Base-by-base conservation (phyloP, 1,140 invertebrate species). In the Teleopsis dalmanni region DNA sequence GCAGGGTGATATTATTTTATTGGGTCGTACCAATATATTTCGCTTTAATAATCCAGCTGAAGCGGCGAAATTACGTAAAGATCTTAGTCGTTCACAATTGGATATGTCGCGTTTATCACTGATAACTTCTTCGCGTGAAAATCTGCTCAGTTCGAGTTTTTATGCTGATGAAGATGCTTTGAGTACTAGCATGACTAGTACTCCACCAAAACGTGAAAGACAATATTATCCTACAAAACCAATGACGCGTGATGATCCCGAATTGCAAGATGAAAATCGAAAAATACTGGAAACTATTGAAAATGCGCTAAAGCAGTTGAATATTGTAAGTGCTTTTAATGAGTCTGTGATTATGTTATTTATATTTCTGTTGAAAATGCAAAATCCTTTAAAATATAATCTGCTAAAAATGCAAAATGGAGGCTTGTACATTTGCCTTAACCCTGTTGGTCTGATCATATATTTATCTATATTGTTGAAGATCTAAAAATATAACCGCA, bases 41-140 rank as follows among this genome's bases (percentile, higher is more conserved):
- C 82, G 91, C 27, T 94, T 91, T 70, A 95, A 94, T 72, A 88
- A 95, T 76, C 91, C 91, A 21, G 85, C 79, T 0, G 90, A 94
- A 70, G 90, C 89, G 11, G 88, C 88, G 11, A 87, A 89, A 66
- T 72, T 94, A 36, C 78, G 88, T 29, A 83, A 72, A 76, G 81
- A 65, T 80, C 81, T 60, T 76, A 79, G 77, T 54, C 78, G 79
- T 8, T 79, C 81, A 19, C 78, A 79, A 55, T 76, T 82, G 65
- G 87, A 87, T 73, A 76, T 91, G 34, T 89, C 87, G 16, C 76
- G 88, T 19, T 73, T 90, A n/a, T 91, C 88, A 16, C 75, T 93
- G 29, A 76, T 93, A 8, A 85, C 85, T n/a, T 80, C 78, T 18
- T 89, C 84, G 41, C 81, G 77, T 40, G 85, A 88, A 65, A 87